These are phyloP conservation scores for Galerucella nymphaeae DNA, from an alignment of 2,888 invertebrate genomes.

Conservation along the genomic window DNA sequence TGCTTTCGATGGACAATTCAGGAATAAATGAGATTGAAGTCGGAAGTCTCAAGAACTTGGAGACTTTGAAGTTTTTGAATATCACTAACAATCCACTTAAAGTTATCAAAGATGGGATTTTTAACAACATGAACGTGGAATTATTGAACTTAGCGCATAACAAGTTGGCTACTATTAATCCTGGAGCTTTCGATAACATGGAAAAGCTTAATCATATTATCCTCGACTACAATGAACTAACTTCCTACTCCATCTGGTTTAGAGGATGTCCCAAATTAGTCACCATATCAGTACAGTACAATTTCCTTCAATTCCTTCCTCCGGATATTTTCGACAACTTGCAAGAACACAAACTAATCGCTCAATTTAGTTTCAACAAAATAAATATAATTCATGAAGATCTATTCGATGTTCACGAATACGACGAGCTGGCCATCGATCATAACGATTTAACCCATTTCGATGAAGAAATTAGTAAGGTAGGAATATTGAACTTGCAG, in stretches of 20 bases:
- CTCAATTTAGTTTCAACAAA: slow-evolving; percentile 55
- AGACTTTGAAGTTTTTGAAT: slow-evolving; percentile 48
- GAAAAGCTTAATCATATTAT: slow-evolving; percentile 47
- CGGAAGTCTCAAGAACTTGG: slow-evolving; percentile 48
- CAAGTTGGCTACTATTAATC: slow-evolving; percentile 49
- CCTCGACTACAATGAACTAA: slow-evolving; percentile 55
- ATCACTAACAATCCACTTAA: slow-evolving; percentile 52
- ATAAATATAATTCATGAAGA: slow-evolving; percentile 51
- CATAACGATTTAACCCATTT: slow-evolving; percentile 53
- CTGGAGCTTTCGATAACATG: slow-evolving; percentile 55
- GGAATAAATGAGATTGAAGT: slow-evolving; percentile 52
- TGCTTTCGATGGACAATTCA: slow-evolving; percentile 50
- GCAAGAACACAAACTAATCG: slow-evolving; percentile 45
- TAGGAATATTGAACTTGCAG: slow-evolving; percentile 51
- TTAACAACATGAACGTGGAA: slow-evolving; percentile 50
- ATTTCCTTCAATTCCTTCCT: slow-evolving; percentile 53
- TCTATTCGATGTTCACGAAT: slow-evolving; percentile 51
- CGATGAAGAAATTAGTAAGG: slow-evolving; percentile 45
- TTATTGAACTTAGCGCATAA: slow-evolving; percentile 54
- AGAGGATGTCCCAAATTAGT: slow-evolving; percentile 51
- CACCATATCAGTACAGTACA: slow-evolving; percentile 51
- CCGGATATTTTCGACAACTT: slow-evolving; percentile 50
- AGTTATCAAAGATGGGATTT: slow-evolving; percentile 51
- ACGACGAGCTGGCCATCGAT: slow-evolving; percentile 52
- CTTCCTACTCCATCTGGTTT: slow-evolving; percentile 50